Evolutionary conservation across 35 echinoderm and acorn worm genomes (phyloP).

Genomic region (Amphiura filiformis): DNA sequence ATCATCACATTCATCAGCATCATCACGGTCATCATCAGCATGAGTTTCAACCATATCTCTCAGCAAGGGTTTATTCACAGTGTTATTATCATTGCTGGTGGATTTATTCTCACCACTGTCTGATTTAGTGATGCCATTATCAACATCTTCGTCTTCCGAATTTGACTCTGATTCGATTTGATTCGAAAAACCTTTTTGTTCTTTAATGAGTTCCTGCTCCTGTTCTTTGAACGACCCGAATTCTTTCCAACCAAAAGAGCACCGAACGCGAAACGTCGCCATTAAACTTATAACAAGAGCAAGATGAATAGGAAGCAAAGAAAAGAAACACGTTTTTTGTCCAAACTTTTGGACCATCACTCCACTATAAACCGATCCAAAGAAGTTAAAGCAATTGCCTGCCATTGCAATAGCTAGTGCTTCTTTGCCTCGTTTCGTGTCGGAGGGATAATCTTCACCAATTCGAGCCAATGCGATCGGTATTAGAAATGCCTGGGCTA

Average conservation of each 20-base stretch:
- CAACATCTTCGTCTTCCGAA: no score
- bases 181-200: no score
- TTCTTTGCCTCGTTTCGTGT: background rate
- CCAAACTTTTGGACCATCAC: background rate
- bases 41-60: no score
- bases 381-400: background rate
- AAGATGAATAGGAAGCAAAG: background rate
- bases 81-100: no score
- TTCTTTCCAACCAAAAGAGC: background rate
- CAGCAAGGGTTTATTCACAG: no score
- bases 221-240: no score
- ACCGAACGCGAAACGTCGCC: background rate
- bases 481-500: background rate
- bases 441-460: background rate
- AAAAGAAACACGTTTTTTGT: background rate
- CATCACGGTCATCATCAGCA: no score
- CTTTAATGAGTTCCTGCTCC: no score
- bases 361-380: background rate
- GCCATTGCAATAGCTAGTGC: background rate
- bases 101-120: no score
- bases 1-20: no score
- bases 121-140: no score
- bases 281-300: background rate
- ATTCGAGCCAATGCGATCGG: background rate
- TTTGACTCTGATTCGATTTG: no score